Percentiles rank a stretch among this genome's conserved stretches.
Conservation (phyloP, 2,113 vertebrate genomes). For the Euleptes europaea region DNA sequence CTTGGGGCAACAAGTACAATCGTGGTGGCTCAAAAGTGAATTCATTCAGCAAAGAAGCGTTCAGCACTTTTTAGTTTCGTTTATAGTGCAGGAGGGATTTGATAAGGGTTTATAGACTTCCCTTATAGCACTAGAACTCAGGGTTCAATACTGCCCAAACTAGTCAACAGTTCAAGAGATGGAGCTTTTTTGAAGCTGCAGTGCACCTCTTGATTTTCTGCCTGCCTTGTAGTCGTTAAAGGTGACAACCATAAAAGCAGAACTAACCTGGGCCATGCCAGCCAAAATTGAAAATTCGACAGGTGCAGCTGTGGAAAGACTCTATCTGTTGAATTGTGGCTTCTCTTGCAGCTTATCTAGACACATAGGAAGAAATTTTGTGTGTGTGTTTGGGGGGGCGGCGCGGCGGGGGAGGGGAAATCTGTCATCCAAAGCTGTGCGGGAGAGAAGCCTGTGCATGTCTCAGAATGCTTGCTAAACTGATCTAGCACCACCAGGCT, state of each 20-base stretch:
- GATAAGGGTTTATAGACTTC: too few relatives aligned
- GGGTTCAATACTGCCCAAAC: not conserved
- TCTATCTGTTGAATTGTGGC: not conserved
- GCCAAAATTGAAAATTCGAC: not conserved
- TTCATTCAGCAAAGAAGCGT: too few relatives aligned
- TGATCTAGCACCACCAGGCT: not conserved
- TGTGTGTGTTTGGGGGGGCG: not conserved
- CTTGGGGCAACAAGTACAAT: too few relatives aligned
- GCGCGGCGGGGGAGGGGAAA: not conserved
- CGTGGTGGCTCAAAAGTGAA: too few relatives aligned
- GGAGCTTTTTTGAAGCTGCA: not conserved
- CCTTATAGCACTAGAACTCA: too few relatives aligned
- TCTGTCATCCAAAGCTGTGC: too few relatives aligned
- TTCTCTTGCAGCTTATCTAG: not conserved
- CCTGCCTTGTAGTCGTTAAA: not conserved
- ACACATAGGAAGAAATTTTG: not conserved
- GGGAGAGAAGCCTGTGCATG: not conserved
- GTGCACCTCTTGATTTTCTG: not conserved
- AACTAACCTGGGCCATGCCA: not conserved
- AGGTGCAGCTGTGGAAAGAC: not conserved
- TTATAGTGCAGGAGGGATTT: too few relatives aligned
- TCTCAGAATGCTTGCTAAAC: not conserved
- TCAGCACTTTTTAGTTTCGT: too few relatives aligned
- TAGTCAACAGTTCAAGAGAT: not conserved
- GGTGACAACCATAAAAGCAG: not conserved